Conservation (phyloP, 1,140 invertebrate genomes). For the Coelopa frigida region DNA sequence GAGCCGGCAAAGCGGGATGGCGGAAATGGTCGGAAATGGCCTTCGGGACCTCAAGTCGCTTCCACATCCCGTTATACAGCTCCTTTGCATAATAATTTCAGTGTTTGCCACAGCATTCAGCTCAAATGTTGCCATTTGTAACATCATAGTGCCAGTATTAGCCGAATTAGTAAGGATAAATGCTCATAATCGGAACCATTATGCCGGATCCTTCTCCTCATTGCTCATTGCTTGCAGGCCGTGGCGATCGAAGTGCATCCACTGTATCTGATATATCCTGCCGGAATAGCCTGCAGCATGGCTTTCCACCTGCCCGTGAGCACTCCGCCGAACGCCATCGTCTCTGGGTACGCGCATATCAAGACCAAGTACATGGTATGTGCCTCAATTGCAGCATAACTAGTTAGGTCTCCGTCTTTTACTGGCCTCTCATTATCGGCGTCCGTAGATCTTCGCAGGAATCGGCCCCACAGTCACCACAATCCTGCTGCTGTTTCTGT, state of each 20-base stretch:
- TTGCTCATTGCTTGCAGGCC: constrained; percentile 40
- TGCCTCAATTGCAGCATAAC: neutral
- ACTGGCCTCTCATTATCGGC: neutral
- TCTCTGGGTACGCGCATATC: constrained; percentile 67
- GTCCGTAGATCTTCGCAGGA: constrained; percentile 7
- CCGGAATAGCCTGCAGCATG: constrained; percentile 66
- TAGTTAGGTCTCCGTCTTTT: neutral
- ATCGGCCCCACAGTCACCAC: constrained; percentile 8
- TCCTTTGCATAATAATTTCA: constrained; percentile 47
- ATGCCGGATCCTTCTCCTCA: neutral
- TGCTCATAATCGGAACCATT: neutral
- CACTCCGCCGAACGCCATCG: constrained; percentile 88
- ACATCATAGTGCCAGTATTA: constrained; percentile 67
- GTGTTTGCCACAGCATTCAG: constrained; percentile 67
- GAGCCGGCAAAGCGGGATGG: constrained; percentile 67
- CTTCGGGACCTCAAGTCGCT: constrained; percentile 49
- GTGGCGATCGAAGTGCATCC: constrained; percentile 64
- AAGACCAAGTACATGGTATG: constrained; percentile 62
- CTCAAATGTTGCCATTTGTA: constrained; percentile 77
- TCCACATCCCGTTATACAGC: constrained; percentile 47
- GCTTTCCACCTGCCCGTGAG: constrained; percentile 60
- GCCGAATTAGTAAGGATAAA: constrained; percentile 55
- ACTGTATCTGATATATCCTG: constrained; percentile 75
- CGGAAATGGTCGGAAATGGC: constrained; percentile 60
- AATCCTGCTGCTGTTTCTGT: constrained; percentile 1